phyloP scores from a whole-genome alignment of 2,888 invertebrate genomes.

The Drosophila atripex region DNA sequence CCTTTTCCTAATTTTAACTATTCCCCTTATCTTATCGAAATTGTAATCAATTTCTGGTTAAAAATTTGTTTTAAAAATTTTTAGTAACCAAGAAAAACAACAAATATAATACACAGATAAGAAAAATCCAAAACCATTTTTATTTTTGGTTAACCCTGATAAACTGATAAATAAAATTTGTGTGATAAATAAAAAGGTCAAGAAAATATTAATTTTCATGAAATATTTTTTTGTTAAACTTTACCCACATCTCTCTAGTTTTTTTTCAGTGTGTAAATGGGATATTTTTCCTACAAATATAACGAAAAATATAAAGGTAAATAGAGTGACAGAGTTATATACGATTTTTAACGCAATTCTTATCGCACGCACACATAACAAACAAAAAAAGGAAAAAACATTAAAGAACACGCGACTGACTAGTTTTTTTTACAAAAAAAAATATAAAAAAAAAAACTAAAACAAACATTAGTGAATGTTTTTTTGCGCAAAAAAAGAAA shows the following conservation, averaged over 20 bases:
- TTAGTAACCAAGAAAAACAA: background rate
- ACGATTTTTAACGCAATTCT: conserved; percentile 20
- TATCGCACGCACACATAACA: conserved; percentile 19
- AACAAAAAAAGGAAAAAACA: background rate
- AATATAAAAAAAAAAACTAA: background rate
- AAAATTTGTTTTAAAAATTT: background rate
- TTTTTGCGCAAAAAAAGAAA: background rate
- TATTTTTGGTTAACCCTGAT: background rate
- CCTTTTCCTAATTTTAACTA: background rate
- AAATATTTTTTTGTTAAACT: background rate
- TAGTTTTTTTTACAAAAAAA: conserved; percentile 3
- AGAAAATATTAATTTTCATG: background rate
- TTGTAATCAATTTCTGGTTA: background rate
- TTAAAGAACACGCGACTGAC: conserved; percentile 19
- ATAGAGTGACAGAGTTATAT: conserved; percentile 13
- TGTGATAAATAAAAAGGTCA: background rate
- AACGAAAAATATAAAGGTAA: conserved; percentile 1
- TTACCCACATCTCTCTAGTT: too few species aligned
- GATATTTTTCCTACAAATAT: background rate
- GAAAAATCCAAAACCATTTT: background rate
- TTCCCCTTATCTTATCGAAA: background rate
- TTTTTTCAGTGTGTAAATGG: background rate
- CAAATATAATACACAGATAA: background rate
- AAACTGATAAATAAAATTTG: conserved; percentile 1
- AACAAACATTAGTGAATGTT: conserved; percentile 20